phyloP scores from a whole-genome alignment of 2,113 vertebrate genomes.

The Camelus bactrianus region DNA sequence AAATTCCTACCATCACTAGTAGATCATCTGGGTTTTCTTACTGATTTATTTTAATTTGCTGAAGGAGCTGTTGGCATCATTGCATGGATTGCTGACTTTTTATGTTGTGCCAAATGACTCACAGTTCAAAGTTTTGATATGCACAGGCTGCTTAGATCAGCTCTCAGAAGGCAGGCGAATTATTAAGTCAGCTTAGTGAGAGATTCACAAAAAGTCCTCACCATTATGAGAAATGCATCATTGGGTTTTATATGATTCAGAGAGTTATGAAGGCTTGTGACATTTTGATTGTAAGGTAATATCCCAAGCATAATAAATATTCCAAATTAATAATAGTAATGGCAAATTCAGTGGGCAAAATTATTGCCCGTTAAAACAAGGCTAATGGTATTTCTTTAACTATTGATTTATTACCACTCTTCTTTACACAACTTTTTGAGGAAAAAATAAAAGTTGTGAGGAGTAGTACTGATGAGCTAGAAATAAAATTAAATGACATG shows the following conservation, averaged over 20 bases:
- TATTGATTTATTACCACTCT: background rate
- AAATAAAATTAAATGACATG: background rate
- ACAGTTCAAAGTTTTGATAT: background rate
- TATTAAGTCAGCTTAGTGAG: constrained; percentile 1
- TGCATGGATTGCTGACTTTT: background rate
- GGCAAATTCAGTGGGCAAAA: background rate
- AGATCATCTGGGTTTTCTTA: constrained; percentile 17
- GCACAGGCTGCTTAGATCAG: background rate
- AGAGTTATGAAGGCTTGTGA: constrained; percentile 9
- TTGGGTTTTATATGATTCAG: background rate
- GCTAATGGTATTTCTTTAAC: background rate
- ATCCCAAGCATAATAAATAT: background rate
- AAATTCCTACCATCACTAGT: background rate
- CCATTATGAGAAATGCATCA: background rate
- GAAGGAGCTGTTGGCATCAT: background rate
- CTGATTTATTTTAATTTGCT: background rate
- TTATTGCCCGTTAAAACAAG: background rate
- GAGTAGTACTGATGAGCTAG: background rate
- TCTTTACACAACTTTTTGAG: background rate
- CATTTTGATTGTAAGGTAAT: background rate
- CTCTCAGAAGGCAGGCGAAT: background rate
- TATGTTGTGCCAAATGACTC: background rate
- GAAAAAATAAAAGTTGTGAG: background rate
- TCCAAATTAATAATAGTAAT: constrained; percentile 6
- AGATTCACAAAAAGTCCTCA: background rate